Evolutionary conservation across 2,113 vertebrate species (phyloP), one percentile per base, ranked within the genome.

Genomic region (Xiphophorus hellerii): DNA sequence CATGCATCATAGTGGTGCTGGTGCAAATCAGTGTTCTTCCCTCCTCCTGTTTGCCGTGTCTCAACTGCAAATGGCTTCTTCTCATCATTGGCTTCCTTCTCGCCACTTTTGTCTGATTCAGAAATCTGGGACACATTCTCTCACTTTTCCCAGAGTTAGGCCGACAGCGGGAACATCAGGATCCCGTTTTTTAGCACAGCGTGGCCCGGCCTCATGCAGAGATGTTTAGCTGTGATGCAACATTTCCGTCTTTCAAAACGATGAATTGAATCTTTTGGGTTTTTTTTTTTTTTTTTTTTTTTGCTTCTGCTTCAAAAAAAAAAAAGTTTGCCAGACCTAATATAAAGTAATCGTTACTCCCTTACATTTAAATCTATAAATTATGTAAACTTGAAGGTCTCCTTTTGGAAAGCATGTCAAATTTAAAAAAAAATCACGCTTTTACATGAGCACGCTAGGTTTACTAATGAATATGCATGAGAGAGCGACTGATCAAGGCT

Each of bases 401-500:
- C 12, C 39, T 42, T 42, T 42, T 42, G 3, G 12, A 42, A 42
- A 15, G 39, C 14, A 1, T 5, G 39, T 4, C 39, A 42, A 42
- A 15, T 42, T 30, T 33, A 5, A 0, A 7, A 51, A 54, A 58
- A 58, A 10, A n/a, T 54, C 6, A 25, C 2, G 25, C n/a, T n/a
- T 58, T n/a, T 58, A 58, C 51, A 58, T 1, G 2, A 58, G 1
- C 22, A 58, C 25, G 15, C 22, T 9, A 35, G 10, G 35, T 37
- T 37, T 37, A 37, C 35, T 11, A 2, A 37, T 37, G 35, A 37
- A 37, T 37, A 33, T 3, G 20, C 17, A 51, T 29, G 39, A 42
- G 1, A 39, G 62, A 82, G 65, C 11, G 30, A 28, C 71, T 15
- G 39, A 76, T 76, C 62, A 62, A 69, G 62, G 60, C 29, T 54